Conservation (phyloP, 2,797 vertebrate species). For the Danio aesculapii region DNA sequence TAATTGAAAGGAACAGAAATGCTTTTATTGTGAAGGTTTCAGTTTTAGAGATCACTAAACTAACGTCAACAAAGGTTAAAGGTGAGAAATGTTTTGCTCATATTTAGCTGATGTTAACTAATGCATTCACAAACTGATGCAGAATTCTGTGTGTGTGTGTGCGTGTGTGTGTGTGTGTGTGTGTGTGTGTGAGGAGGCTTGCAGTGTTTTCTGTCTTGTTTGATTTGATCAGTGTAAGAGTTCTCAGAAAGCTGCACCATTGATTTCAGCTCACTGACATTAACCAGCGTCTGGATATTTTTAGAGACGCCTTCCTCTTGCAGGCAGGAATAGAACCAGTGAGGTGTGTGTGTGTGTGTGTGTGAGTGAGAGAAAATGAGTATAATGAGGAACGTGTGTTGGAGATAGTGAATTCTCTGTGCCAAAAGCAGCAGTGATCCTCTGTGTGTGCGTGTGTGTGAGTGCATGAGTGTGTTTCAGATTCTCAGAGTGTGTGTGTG, state of each 20-base stretch:
- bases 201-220: background rate
- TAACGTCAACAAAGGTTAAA: too few species aligned
- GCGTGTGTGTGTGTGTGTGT: too few species aligned
- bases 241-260: constrained; percentile 50
- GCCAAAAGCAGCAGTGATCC: constrained; percentile 48
- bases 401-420: constrained; percentile 15
- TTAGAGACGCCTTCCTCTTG: constrained; percentile 59
- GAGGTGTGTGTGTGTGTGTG: background rate
- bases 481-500: too few species aligned
- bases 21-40: too few species aligned
- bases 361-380: background rate
- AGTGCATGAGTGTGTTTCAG: too few species aligned
- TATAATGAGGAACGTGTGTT: background rate
- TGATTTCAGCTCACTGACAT: constrained; percentile 59
- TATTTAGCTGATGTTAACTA: too few species aligned
- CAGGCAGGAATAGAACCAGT: constrained; percentile 7
- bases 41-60: too few species aligned
- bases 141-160: too few species aligned
- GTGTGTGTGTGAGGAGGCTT: background rate
- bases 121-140: too few species aligned
- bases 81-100: too few species aligned
- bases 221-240: constrained; percentile 27
- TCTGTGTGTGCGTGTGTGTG: background rate
- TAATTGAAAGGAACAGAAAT: too few species aligned
- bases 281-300: constrained; percentile 60